Evolutionary conservation across 2,797 vertebrate genomes (phyloP).

Genomic region (Characodon lateralis): DNA sequence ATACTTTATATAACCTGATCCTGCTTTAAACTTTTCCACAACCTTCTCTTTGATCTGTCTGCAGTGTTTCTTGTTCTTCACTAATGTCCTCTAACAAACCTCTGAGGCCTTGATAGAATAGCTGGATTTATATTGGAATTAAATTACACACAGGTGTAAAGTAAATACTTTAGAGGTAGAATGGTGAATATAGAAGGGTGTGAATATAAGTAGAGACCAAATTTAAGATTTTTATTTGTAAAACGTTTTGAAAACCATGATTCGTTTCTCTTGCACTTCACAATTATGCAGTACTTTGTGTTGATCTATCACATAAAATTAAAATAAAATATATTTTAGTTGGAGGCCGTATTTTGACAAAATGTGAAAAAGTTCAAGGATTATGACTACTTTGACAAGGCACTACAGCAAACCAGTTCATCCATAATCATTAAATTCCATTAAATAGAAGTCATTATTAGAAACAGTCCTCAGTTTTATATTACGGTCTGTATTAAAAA

Average conservation of each 20-base stretch:
- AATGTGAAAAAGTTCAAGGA: not conserved
- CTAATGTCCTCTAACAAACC: no score
- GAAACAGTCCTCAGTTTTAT: not conserved
- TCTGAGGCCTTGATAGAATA: no score
- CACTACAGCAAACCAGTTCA: not conserved
- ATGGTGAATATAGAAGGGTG: not conserved
- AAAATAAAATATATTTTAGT: not conserved
- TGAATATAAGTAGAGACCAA: not conserved
- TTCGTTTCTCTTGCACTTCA: not conserved
- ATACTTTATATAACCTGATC: no score
- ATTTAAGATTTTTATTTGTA: not conserved
- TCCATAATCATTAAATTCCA: conserved; percentile 10
- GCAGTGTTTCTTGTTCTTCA: no score
- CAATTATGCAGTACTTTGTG: not conserved
- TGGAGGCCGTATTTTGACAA: no score
- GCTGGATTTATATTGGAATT: no score
- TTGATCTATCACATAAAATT: not conserved
- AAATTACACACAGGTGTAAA: no score
- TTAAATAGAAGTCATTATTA: not conserved
- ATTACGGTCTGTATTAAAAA: conserved; percentile 7
- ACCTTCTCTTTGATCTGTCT: no score
- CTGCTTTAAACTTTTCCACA: no score
- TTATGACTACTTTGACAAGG: not conserved
- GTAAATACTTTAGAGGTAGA: not conserved
- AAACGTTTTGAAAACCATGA: not conserved